phyloP scores from a whole-genome alignment of 2,113 vertebrate genomes.

The Catagonus wagneri region DNA sequence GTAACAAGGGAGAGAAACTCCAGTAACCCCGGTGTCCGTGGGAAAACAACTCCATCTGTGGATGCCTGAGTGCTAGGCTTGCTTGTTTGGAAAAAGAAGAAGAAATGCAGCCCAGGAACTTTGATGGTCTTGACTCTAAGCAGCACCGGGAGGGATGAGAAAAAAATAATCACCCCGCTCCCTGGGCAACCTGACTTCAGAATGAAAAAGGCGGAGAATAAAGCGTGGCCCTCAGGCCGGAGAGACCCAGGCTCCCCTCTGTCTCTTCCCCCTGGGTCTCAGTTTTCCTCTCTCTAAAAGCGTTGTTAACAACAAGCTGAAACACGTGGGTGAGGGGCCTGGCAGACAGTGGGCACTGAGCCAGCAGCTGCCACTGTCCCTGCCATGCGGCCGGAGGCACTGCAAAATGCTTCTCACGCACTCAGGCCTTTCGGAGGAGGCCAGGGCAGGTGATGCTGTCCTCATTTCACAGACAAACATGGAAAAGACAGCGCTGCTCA shows the following conservation, averaged over 20 bases:
- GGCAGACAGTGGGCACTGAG: neutral
- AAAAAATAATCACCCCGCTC: rapidly evolving
- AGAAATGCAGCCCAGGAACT: neutral
- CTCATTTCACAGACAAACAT: neutral
- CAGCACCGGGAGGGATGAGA: rapidly evolving
- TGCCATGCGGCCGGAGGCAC: rapidly evolving
- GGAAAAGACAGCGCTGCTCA: neutral
- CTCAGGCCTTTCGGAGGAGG: neutral
- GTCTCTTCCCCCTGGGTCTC: neutral
- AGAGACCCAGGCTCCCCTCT: neutral
- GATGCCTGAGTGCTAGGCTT: neutral
- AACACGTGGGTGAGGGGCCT: rapidly evolving
- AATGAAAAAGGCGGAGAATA: neutral
- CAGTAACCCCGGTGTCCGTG: neutral
- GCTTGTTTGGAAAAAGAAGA: neutral
- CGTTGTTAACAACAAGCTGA: neutral
- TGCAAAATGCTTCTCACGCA: neutral
- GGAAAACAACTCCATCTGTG: neutral
- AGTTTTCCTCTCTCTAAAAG: neutral
- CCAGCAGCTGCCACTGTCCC: rapidly evolving
- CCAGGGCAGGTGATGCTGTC: neutral
- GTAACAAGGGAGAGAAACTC: neutral
- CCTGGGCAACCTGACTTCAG: neutral
- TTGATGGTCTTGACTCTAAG: rapidly evolving
- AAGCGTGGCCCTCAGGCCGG: rapidly evolving